Evolutionary conservation across 2,888 invertebrate genomes (phyloP), one percentile per base, ranked within the genome.

Genomic region (Endomychus coccineus): DNA sequence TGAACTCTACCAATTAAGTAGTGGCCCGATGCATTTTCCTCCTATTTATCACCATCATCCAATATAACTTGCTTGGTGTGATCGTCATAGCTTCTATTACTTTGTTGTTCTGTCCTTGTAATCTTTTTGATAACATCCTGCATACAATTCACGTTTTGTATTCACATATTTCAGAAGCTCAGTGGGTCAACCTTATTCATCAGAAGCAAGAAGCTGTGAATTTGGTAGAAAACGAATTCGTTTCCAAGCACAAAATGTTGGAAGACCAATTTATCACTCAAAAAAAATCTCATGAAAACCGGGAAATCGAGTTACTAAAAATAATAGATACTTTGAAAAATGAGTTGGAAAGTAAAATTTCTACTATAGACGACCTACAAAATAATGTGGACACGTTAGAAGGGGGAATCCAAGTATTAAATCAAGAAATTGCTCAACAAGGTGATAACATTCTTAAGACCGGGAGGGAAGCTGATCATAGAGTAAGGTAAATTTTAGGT

Each of bases 201-300:
- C 78, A 79, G 57, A 78, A 78, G 53, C 75, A 75, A 54, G 72
- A 66, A 48, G 77, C 77, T 24, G 66, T 79, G 7, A 62, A 71
- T 35, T 60, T 73, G 27, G 71, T 78, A 61, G 77, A 78, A 64
- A 64, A 70, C 34, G 76, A 78, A 50, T 78, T 77, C 52, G 62
- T 71, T 6, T 68, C 70, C 1, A 67, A 68, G 54, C 62, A 67
- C 42, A 64, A 66, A 46, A 63, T 61, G 16, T 46, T 69, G 25
- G 68, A 68, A 48, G 67, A 67, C 34, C 68, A 70, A 48, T 63
- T 68, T 40, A 52, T 57, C 30, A 59, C 55, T 12, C 64, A 63
- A 49, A 61, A 65, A 44, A 66, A 62, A 51, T 64, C 64, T 3
- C 66, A 66, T 42, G 55, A 52, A 39, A 45, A 54, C 5, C 52